Conservation (phyloP, 2,113 vertebrate species). For the Myotis yumanensis region DNA sequence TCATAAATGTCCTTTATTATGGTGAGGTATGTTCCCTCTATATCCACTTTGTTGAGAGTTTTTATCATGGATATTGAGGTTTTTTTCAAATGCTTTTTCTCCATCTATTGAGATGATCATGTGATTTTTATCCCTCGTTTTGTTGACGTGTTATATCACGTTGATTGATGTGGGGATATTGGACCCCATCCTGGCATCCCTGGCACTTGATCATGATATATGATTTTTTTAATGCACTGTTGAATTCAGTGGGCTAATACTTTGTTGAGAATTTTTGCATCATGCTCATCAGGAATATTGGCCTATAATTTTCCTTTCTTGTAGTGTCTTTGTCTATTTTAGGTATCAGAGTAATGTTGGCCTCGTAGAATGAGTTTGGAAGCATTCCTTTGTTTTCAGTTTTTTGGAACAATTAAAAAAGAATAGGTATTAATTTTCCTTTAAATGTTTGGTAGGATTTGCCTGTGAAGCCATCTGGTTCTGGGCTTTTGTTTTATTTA, state of each 20-base stretch:
- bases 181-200: background rate
- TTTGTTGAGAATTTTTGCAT: background rate
- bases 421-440: background rate
- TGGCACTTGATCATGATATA: background rate
- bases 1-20: background rate
- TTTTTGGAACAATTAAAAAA: background rate
- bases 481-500: background rate
- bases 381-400: background rate
- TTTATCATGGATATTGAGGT: background rate
- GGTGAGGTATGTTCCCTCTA: background rate
- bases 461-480: background rate
- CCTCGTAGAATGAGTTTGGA: background rate
- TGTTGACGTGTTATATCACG: background rate
- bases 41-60: background rate
- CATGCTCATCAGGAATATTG: background rate
- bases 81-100: slow-evolving; percentile 14
- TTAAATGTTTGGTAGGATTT: background rate
- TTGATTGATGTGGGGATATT: background rate
- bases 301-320: background rate
- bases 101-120: background rate
- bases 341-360: background rate
- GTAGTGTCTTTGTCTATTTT: background rate
- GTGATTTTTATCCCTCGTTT: background rate
- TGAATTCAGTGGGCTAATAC: background rate
- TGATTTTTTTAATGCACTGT: background rate